Percentiles rank a stretch among this genome's conserved stretches.
These are phyloP conservation scores for Siderastrea siderea DNA, from an alignment of 92 coral and sea anemone genomes.

Conservation along the genomic window DNA sequence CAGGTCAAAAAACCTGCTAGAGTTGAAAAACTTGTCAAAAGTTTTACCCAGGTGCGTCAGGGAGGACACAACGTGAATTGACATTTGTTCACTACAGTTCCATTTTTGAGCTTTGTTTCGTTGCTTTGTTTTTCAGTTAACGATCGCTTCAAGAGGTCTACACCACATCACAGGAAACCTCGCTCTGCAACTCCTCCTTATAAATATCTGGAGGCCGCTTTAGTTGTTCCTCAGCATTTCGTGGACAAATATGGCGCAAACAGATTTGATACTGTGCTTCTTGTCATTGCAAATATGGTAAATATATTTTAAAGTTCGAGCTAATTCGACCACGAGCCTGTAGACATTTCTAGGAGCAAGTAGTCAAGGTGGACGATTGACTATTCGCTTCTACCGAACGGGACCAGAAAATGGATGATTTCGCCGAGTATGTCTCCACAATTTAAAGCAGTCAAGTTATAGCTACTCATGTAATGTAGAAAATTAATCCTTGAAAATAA, in stretches of 20 bases:
- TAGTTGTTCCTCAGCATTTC: slow-evolving; percentile 22
- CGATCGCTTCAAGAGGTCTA: slow-evolving; percentile 8
- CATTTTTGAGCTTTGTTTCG: background rate
- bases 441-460: too few species aligned
- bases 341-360: too few species aligned
- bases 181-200: background rate
- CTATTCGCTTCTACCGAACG: too few species aligned
- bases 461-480: too few species aligned
- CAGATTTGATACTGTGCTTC: slow-evolving; percentile 12
- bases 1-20: background rate
- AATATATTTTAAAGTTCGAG: background rate
- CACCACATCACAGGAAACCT: slow-evolving; percentile 5
- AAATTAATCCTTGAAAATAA: too few species aligned
- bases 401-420: too few species aligned
- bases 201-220: slow-evolving; percentile 25
- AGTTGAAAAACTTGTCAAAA: too few species aligned
- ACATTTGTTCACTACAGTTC: too few species aligned
- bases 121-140: background rate
- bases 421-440: too few species aligned
- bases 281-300: slow-evolving; percentile 45
- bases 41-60: too few species aligned
- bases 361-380: too few species aligned
- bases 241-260: slow-evolving; percentile 20
- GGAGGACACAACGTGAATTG: too few species aligned
- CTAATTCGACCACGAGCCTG: background rate